These are phyloP conservation scores for Oryzias celebensis DNA, from an alignment of 2,113 vertebrate genomes.

Conservation along the genomic window DNA sequence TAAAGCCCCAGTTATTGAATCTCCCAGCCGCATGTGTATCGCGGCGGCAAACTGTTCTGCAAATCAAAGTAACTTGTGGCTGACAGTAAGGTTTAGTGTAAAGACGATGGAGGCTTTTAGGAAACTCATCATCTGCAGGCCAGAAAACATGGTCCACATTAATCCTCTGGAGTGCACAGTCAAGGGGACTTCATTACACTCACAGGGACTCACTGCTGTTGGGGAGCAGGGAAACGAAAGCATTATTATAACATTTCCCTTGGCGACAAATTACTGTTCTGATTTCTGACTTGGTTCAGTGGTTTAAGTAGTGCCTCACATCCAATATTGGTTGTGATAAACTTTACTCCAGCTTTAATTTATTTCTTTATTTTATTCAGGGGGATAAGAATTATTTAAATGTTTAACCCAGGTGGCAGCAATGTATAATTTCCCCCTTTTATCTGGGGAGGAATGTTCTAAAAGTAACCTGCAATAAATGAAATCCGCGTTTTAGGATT, in stretches of 20 bases:
- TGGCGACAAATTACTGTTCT: slow-evolving; percentile 36
- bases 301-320: slow-evolving; percentile 14
- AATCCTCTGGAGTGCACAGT: slow-evolving; percentile 13
- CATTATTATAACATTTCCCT: slow-evolving; percentile 38
- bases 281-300: slow-evolving; percentile 26
- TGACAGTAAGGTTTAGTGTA: slow-evolving; percentile 26
- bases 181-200: slow-evolving; percentile 17
- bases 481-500: too few species aligned
- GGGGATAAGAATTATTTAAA: too few species aligned
- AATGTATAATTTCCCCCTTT: too few species aligned
- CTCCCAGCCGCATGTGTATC: slow-evolving; percentile 23
- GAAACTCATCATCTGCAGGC: slow-evolving; percentile 25
- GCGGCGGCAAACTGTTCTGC: slow-evolving; percentile 23
- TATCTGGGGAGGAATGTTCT: too few species aligned
- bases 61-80: slow-evolving; percentile 36
- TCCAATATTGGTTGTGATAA: too few species aligned
- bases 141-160: slow-evolving; percentile 17
- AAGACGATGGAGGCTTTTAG: slow-evolving; percentile 17
- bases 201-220: slow-evolving; percentile 17
- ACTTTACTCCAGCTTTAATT: too few species aligned
- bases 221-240: slow-evolving; percentile 12
- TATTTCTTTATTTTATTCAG: too few species aligned
- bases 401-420: too few species aligned
- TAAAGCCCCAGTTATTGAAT: slow-evolving; percentile 49
- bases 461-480: too few species aligned